phyloP scores from a whole-genome alignment of 2,888 invertebrate genomes.

The Andricus quercusramuli region DNA sequence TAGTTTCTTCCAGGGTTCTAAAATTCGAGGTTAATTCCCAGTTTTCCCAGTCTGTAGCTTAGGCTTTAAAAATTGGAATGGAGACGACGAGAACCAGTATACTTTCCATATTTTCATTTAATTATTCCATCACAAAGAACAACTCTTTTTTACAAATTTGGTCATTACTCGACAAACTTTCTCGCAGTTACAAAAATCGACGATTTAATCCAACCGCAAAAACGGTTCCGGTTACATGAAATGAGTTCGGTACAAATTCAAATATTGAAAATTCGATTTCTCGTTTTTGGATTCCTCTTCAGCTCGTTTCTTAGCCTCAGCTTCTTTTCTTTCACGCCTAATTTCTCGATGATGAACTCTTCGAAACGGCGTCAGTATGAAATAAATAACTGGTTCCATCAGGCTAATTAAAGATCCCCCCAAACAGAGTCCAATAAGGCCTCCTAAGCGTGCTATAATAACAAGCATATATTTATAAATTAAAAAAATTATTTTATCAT shows the following conservation, averaged over 20 bases:
- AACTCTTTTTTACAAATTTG: too few relatives aligned
- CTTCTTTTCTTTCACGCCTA: background rate
- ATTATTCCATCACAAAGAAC: too few relatives aligned
- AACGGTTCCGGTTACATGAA: background rate
- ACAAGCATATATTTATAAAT: background rate
- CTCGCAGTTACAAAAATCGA: too few relatives aligned
- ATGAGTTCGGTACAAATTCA: background rate
- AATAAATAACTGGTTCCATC: conserved; percentile 80
- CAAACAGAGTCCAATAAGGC: conserved; percentile 82
- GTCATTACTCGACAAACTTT: too few relatives aligned
- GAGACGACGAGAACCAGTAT: too few relatives aligned
- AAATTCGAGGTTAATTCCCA: too few relatives aligned
- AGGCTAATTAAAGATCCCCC: conserved; percentile 83
- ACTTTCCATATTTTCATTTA: too few relatives aligned
- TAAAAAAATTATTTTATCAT: background rate
- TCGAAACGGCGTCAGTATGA: conserved; percentile 42
- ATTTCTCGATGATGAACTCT: background rate
- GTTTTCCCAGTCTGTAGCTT: too few relatives aligned
- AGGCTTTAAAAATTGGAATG: too few relatives aligned
- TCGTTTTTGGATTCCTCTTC: background rate
- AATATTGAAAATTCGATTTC: background rate
- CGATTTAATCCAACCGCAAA: background rate
- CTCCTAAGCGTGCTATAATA: conserved; percentile 72
- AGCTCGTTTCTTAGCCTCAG: background rate
- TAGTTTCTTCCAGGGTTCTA: too few relatives aligned